phyloP scores from a whole-genome alignment of 2,113 vertebrate genomes.

The Sturnus vulgaris region DNA sequence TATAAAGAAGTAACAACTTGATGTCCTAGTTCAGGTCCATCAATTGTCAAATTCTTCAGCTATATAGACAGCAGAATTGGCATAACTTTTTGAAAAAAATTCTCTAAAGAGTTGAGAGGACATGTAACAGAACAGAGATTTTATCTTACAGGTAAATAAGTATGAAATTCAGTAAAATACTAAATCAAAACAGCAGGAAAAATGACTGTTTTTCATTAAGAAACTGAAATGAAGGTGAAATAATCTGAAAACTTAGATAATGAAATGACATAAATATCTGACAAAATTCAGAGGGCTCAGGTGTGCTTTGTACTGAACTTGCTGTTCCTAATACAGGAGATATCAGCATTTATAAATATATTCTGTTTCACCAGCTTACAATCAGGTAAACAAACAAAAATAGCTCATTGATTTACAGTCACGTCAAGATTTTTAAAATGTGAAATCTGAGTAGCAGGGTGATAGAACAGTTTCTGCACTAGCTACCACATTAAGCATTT shows the following conservation, averaged over 20 bases:
- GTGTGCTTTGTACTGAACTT: slow-evolving; percentile 14
- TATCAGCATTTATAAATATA: slow-evolving; percentile 9
- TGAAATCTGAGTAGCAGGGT: neutral
- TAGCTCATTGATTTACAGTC: slow-evolving; percentile 32
- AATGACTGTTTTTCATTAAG: neutral
- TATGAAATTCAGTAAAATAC: neutral
- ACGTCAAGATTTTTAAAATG: neutral
- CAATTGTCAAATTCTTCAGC: neutral
- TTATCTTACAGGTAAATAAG: neutral
- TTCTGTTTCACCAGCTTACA: neutral
- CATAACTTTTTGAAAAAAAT: neutral
- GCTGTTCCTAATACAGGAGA: slow-evolving; percentile 2
- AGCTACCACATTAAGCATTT: neutral
- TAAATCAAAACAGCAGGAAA: slow-evolving; percentile 23
- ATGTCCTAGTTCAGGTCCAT: neutral
- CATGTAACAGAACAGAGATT: neutral
- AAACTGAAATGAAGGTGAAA: slow-evolving; percentile 25
- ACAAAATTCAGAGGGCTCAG: slow-evolving; percentile 51
- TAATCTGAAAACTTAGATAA: slow-evolving; percentile 35
- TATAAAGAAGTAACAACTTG: neutral
- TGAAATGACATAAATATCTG: slow-evolving; percentile 12
- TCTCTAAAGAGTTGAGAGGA: neutral
- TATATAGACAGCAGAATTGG: neutral
- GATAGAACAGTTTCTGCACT: neutral
- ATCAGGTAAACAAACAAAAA: slow-evolving; percentile 47